Percentiles rank a stretch among this genome's conserved stretches.
Evolutionary conservation across 2,888 invertebrate species (phyloP).

Genomic region (Candidula unifasciata): DNA sequence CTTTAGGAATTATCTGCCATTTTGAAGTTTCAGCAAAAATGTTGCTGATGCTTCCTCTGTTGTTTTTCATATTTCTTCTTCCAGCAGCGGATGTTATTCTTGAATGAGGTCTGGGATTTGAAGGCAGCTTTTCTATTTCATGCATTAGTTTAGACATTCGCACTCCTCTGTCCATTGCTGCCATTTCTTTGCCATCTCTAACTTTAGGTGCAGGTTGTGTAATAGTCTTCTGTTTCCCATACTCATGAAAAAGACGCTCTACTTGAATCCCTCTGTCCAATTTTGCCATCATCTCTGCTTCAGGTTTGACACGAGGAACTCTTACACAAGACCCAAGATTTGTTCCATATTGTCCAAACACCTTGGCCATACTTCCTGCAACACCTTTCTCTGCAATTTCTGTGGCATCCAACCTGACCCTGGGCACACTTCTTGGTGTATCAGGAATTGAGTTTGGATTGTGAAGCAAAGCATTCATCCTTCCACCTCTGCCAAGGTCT

Average conservation of each 20-base stretch:
- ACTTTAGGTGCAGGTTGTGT: constrained; percentile 66
- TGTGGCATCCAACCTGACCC: constrained; percentile 66
- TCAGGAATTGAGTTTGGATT: constrained; percentile 46
- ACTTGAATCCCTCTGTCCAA: constrained; percentile 67
- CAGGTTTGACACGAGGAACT: constrained; percentile 65
- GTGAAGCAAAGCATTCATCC: constrained; percentile 49
- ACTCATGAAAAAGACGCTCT: constrained; percentile 63
- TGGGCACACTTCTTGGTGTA: constrained; percentile 52
- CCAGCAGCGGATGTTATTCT: constrained; percentile 63
- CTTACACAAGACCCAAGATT: constrained; percentile 63
- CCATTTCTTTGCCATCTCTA: constrained; percentile 61
- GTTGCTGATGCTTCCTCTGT: constrained; percentile 65
- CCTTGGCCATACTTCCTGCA: constrained; percentile 65
- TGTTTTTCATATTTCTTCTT: constrained; percentile 61
- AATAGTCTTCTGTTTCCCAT: constrained; percentile 61
- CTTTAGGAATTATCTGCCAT: constrained; percentile 60
- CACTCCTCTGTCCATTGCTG: constrained; percentile 67
- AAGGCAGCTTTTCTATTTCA: constrained; percentile 61
- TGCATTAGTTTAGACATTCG: constrained; percentile 71
- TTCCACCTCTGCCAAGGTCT: constrained; percentile 62
- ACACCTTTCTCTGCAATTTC: constrained; percentile 65
- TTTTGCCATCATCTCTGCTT: constrained; percentile 63
- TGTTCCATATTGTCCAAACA: constrained; percentile 66
- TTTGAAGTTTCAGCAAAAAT: constrained; percentile 64
- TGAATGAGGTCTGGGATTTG: constrained; percentile 62